phyloP scores from a whole-genome alignment of 2,888 invertebrate genomes.

The Agrochola lychnidis region DNA sequence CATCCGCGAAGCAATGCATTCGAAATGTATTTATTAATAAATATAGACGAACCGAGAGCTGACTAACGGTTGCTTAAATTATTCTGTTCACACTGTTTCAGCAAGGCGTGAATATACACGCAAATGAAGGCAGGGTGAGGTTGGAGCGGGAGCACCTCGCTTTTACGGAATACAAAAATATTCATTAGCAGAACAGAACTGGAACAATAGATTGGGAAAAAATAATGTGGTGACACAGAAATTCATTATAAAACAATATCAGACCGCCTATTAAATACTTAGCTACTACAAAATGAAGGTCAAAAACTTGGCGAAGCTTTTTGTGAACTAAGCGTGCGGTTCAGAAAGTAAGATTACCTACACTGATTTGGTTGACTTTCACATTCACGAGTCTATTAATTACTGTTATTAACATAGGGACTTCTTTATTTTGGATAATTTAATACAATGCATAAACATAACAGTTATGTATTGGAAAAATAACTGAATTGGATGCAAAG shows the following conservation, averaged over 20 bases:
- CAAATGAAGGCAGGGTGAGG: background rate
- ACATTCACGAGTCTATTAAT: slow-evolving; percentile 6
- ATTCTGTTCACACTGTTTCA: slow-evolving; percentile 41
- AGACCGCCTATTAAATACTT: background rate
- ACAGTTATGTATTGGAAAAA: slow-evolving; percentile 23
- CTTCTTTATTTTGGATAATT: slow-evolving; percentile 14
- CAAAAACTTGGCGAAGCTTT: background rate
- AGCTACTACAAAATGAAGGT: background rate
- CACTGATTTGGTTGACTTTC: slow-evolving; percentile 8
- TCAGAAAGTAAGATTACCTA: background rate
- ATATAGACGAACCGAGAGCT: slow-evolving; percentile 46
- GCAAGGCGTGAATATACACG: slow-evolving; percentile 10
- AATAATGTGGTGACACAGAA: background rate
- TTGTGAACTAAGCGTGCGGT: background rate
- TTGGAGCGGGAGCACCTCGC: background rate
- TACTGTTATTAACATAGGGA: background rate
- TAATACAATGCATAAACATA: slow-evolving; percentile 1
- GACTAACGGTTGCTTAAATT: slow-evolving; percentile 36
- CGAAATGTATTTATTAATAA: slow-evolving; percentile 51
- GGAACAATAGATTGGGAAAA: background rate
- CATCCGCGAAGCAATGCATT: slow-evolving; percentile 46
- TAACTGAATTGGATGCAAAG: slow-evolving; percentile 21
- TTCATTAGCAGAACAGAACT: background rate
- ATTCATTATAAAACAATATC: background rate
- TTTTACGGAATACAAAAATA: background rate